phyloP scores from a whole-genome alignment of 2,888 invertebrate species.

The Orgyia antiqua region DNA sequence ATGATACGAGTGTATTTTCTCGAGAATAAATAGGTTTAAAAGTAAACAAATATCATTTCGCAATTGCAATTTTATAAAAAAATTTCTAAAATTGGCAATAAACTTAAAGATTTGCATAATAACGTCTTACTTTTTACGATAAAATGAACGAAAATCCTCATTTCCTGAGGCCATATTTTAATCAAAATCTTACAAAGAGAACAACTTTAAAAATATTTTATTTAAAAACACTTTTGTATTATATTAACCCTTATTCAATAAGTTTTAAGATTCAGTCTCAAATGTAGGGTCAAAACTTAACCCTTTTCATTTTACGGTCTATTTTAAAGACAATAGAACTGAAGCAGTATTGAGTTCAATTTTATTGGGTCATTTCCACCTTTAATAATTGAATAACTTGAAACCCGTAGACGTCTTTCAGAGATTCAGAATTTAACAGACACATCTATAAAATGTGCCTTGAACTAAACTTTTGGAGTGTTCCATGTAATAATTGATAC shows the following conservation, averaged over 20 bases:
- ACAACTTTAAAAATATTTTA: slow-evolving; percentile 16
- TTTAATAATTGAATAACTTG: slow-evolving; percentile 26
- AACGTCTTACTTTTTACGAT: slow-evolving; percentile 2
- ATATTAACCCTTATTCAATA: neutral
- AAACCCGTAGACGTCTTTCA: slow-evolving; percentile 8
- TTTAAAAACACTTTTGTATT: neutral
- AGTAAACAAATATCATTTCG: too few relatives aligned
- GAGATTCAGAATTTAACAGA: slow-evolving; percentile 23
- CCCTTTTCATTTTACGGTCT: slow-evolving; percentile 18
- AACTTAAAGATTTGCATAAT: neutral
- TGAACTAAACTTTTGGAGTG: slow-evolving; percentile 29
- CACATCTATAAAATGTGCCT: slow-evolving; percentile 33
- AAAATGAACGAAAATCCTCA: slow-evolving; percentile 9
- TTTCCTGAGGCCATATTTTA: slow-evolving; percentile 18
- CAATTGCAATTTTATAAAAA: too few relatives aligned
- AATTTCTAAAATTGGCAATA: too few relatives aligned
- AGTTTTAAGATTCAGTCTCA: neutral
- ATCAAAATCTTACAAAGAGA: slow-evolving; percentile 16
- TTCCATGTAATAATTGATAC: slow-evolving; percentile 37
- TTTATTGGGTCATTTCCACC: slow-evolving; percentile 19
- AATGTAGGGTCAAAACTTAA: slow-evolving; percentile 1
- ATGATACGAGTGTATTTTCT: too few relatives aligned
- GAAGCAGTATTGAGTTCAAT: slow-evolving; percentile 15
- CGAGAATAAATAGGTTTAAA: too few relatives aligned
- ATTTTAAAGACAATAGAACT: slow-evolving; percentile 23